Conservation (phyloP, 1,140 invertebrate species). For the Venustaconcha ellipsiformis region DNA sequence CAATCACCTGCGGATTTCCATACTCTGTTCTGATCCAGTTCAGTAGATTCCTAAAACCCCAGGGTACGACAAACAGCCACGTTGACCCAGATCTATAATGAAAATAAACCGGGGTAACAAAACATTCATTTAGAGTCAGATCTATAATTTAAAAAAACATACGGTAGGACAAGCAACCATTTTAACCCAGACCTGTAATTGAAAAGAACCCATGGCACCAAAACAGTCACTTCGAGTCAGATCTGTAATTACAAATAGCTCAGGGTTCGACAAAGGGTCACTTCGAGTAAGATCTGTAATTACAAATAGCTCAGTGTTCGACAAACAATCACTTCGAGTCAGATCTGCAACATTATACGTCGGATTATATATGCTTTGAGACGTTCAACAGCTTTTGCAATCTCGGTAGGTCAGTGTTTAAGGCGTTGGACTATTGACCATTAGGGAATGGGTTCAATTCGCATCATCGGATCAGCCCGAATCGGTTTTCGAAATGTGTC, state of each 20-base stretch:
- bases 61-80: constrained; percentile 70
- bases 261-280: constrained; percentile 71
- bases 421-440: too few species aligned
- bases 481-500: too few species aligned
- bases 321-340: background rate
- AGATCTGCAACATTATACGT: background rate
- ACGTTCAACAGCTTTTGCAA: too few species aligned
- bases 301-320: background rate
- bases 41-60: constrained; percentile 77
- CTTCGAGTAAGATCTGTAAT: background rate
- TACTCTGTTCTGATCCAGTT: constrained; percentile 76
- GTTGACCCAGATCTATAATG: constrained; percentile 18
- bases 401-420: too few species aligned
- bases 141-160: constrained; percentile 2
- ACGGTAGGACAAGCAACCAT: background rate
- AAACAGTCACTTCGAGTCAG: too few species aligned
- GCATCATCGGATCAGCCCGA: too few species aligned
- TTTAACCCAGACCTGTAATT: background rate
- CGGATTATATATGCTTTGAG: background rate
- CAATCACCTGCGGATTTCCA: constrained; percentile 73
- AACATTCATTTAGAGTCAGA: background rate
- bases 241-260: constrained; percentile 61
- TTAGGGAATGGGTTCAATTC: too few species aligned
- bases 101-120: background rate
- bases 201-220: too few species aligned